Conservation (phyloP, 2,888 invertebrate species). For the Chymomyza fuscimana region DNA sequence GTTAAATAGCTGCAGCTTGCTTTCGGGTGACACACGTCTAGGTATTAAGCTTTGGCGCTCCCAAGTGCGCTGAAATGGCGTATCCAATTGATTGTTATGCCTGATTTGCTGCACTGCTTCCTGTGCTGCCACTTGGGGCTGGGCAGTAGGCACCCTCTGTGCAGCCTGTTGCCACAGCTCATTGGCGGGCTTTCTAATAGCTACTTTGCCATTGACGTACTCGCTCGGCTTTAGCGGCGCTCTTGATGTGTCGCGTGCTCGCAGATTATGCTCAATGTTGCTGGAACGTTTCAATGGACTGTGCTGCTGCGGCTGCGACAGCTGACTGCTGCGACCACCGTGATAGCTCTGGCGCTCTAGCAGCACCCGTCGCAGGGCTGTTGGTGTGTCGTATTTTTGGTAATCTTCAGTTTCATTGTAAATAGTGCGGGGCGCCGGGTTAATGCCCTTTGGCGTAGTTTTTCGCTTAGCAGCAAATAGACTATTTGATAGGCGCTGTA, state of each 20-base stretch:
- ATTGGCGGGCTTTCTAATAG: conserved; percentile 34
- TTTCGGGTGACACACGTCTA: conserved; percentile 53
- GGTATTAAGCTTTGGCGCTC: conserved; percentile 76
- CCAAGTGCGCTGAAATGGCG: conserved; percentile 50
- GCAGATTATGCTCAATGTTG: conserved; percentile 47
- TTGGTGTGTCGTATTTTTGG: conserved; percentile 36
- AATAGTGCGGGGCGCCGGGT: conserved; percentile 63
- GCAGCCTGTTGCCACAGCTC: not conserved
- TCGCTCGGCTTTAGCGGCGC: conserved; percentile 65
- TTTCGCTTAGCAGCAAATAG: conserved; percentile 77
- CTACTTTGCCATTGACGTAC: conserved; percentile 70
- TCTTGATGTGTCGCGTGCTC: conserved; percentile 55
- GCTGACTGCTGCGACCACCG: conserved; percentile 28
- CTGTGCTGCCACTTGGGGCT: conserved; percentile 17
- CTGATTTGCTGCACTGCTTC: conserved; percentile 28
- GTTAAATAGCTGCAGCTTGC: conserved; percentile 57
- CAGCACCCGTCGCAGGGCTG: conserved; percentile 73
- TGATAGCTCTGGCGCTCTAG: conserved; percentile 75
- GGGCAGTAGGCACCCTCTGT: not conserved
- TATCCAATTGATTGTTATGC: not conserved
- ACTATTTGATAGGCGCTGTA: conserved; percentile 76
- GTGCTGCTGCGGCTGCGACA: not conserved
- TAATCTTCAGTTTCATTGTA: conserved; percentile 44
- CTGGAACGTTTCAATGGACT: conserved; percentile 41
- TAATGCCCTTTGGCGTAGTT: conserved; percentile 75